Percentiles rank a stretch among this genome's conserved stretches.
phyloP scores from a whole-genome alignment of 2,888 invertebrate species.

The Euspilapteryx auroguttella region DNA sequence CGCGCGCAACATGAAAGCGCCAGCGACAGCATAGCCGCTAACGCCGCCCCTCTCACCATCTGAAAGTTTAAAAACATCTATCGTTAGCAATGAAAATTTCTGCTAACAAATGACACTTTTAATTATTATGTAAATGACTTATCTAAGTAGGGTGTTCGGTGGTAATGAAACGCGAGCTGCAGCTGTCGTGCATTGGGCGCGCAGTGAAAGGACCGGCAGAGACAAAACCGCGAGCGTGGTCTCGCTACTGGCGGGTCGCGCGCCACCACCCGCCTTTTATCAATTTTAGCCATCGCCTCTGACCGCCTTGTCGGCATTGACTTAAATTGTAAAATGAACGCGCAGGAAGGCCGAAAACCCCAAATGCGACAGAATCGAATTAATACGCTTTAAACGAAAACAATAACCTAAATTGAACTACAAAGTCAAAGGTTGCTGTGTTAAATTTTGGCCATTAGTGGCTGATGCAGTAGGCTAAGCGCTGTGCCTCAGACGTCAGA shows the following conservation, averaged over 20 bases:
- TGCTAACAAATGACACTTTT: constrained; percentile 1
- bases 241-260: constrained; percentile 44
- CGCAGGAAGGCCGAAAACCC: constrained; percentile 49
- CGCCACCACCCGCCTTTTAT: constrained; percentile 51
- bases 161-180: constrained; percentile 25
- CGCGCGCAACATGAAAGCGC: constrained; percentile 41
- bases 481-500: not conserved
- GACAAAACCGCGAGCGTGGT: constrained; percentile 44
- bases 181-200: constrained; percentile 33
- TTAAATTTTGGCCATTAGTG: no score
- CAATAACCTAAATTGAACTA: not conserved
- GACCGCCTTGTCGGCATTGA: constrained; percentile 53
- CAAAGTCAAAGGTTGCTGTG: no score
- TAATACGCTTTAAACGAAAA: not conserved
- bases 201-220: constrained; percentile 50
- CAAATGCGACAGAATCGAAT: constrained; percentile 31
- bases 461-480: not conserved
- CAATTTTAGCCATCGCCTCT: constrained; percentile 44
- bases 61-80: constrained; percentile 37
- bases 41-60: constrained; percentile 60
- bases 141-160: constrained; percentile 43
- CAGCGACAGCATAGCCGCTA: constrained; percentile 42
- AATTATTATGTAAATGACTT: constrained; percentile 32
- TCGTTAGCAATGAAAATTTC: constrained; percentile 6
- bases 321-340: constrained; percentile 10